Conservation (phyloP, 1,140 invertebrate genomes). For the Adoxophyes honmai region DNA sequence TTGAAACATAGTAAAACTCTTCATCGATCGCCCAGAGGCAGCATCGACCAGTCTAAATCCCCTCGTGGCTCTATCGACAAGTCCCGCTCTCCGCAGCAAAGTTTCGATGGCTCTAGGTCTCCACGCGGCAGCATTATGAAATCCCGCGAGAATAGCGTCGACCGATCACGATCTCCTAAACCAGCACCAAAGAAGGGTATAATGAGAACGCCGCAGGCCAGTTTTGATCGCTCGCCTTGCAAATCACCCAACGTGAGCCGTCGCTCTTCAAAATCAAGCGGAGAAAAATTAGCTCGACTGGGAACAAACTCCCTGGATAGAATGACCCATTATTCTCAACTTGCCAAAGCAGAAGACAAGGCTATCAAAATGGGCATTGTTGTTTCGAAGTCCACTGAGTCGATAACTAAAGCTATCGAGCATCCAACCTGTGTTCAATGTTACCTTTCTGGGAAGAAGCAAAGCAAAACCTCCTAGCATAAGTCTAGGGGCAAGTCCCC, state of each 20-base stretch:
- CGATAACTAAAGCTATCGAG: constrained; percentile 78
- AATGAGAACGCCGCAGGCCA: constrained; percentile 72
- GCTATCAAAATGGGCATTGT: constrained; percentile 76
- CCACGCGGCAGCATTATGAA: constrained; percentile 67
- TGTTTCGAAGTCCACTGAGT: constrained; percentile 74
- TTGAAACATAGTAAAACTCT: constrained; percentile 62
- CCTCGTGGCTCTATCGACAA: constrained; percentile 66
- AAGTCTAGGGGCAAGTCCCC: constrained; percentile 75
- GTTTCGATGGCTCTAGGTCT: constrained; percentile 65
- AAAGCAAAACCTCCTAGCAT: constrained; percentile 80
- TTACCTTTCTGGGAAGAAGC: constrained; percentile 78
- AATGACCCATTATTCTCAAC: constrained; percentile 70
- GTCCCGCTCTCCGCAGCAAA: constrained; percentile 66
- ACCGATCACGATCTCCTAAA: constrained; percentile 67
- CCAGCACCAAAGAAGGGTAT: constrained; percentile 72
- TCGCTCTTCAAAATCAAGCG: constrained; percentile 65
- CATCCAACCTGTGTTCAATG: constrained; percentile 83
- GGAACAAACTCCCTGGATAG: constrained; percentile 73
- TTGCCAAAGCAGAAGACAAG: constrained; percentile 72
- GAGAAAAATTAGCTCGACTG: constrained; percentile 67
- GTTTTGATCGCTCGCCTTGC: constrained; percentile 69
- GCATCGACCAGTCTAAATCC: constrained; percentile 63
- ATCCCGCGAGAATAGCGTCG: constrained; percentile 65
- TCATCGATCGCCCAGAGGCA: constrained; percentile 66
- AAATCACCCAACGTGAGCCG: constrained; percentile 69